Evolutionary conservation across 35 echinoderm and acorn worm species (phyloP), one percentile per base, ranked within the genome.

Genomic region (Anneissia japonica): DNA sequence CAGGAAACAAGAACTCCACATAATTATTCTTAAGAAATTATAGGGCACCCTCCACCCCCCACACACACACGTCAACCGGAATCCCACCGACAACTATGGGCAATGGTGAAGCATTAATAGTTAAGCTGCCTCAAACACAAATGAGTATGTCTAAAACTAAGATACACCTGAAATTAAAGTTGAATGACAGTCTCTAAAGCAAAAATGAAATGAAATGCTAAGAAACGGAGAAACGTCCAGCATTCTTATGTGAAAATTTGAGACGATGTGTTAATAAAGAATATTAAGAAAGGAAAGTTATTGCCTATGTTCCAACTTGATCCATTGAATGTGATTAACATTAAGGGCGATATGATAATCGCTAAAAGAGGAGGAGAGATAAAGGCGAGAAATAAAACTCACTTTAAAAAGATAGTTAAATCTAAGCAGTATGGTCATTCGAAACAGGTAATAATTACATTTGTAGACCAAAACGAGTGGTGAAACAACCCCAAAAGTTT

Each of bases 41-140:
- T 37, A 77, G 76, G 36, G 76, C 76, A 77, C 31, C 76, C 76
- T 31, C 76, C 36, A n/a, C n/a, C n/a, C n/a, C n/a, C n/a, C n/a
- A n/a, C n/a, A n/a, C n/a, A n/a, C 26, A 77, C n/a, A 35, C 32
- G 36, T 34, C 76, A 3, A 77, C 76, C 10, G 36, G 76, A 14
- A 14, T 77, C 10, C 76, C 76, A 32, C 76, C 76, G 23, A 26
- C 76, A 9, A 77, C 76, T 64, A 64, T 64, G 11, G 51, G 10
- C 2, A 64, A 64, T 64, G 51, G 51, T 64, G 51, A 64, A 23
- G 51, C 19, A 64, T 64, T 64, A 14, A 43, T 4, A 43, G 40
- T 43, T 43, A 64, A 64, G 19, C 51, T 64, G 21, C 51, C 51
- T 16, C 51, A 64, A 64, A 64, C 21, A 16, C 40, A 45, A 64